A percentile compares a stretch with the other conserved stretches of the same genome.
These are phyloP conservation scores for Trinorchestia longiramus DNA, from an alignment of 1,140 invertebrate species.

Conservation along the genomic window DNA sequence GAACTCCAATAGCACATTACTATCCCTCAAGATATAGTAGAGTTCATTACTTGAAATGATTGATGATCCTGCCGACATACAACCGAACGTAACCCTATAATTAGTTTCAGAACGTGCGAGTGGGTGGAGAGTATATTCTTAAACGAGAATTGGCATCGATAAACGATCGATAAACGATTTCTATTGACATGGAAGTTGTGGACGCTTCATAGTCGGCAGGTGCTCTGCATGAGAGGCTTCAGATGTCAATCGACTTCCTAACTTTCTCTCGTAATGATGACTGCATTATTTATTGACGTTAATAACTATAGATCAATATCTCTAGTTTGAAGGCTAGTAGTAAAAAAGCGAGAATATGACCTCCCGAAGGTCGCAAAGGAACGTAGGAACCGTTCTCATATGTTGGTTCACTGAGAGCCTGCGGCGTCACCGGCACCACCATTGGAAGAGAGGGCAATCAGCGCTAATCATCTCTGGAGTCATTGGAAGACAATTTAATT, in stretches of 20 bases:
- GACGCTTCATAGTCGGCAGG: neutral
- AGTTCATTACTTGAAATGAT: neutral
- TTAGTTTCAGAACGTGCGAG: neutral
- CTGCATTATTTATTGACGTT: constrained; percentile 9
- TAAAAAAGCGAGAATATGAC: constrained; percentile 48
- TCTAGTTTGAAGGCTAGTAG: neutral
- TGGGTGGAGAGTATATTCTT: neutral
- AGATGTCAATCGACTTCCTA: neutral
- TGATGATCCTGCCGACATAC: neutral
- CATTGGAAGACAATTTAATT: constrained; percentile 37
- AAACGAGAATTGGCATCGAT: neutral
- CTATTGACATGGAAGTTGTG: neutral
- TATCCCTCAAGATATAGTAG: neutral
- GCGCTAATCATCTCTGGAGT: neutral
- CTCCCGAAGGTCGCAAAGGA: neutral
- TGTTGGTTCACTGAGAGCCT: neutral
- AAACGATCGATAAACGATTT: neutral
- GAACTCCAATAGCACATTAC: neutral
- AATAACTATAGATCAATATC: neutral
- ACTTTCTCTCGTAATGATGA: neutral
- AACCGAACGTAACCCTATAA: neutral
- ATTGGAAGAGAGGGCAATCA: neutral
- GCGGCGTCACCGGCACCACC: neutral
- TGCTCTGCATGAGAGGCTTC: neutral
- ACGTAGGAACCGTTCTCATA: neutral